phyloP scores from a whole-genome alignment of 2,113 vertebrate genomes.

The Grantiella picta region DNA sequence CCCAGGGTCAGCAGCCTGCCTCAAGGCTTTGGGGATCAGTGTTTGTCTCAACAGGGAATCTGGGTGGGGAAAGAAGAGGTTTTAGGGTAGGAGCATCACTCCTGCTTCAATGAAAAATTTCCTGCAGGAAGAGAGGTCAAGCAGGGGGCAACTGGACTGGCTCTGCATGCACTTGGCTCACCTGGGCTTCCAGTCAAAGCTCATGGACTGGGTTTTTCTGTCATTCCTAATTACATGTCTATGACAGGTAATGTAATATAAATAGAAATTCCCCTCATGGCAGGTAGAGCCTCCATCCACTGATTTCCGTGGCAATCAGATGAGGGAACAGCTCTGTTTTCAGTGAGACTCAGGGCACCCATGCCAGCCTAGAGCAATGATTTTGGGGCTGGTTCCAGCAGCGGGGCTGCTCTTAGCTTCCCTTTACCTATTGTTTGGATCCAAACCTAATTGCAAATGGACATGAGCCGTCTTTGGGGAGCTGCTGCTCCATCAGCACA shows the following conservation, averaged over 20 bases:
- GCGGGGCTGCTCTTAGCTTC: neutral
- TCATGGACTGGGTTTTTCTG: fast-evolving
- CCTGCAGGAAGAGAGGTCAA: neutral
- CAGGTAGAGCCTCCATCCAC: neutral
- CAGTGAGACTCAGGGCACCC: neutral
- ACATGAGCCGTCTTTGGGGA: constrained; percentile 10
- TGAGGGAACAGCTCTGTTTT: neutral
- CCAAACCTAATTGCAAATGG: neutral
- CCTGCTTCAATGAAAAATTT: neutral
- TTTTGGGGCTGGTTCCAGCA: neutral
- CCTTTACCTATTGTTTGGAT: neutral
- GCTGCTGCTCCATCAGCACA: constrained; percentile 24
- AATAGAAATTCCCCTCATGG: neutral
- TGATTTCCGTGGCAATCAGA: neutral
- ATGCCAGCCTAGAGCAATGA: neutral
- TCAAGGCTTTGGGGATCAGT: neutral
- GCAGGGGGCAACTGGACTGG: fast-evolving
- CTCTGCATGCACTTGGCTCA: neutral
- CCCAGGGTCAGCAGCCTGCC: neutral
- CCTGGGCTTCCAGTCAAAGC: neutral
- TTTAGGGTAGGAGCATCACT: neutral
- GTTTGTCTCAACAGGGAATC: neutral
- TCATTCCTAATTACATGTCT: fast-evolving
- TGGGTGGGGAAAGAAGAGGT: neutral
- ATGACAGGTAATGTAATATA: neutral